Evolutionary conservation across 2,113 vertebrate genomes (phyloP).

Genomic region (Rhineura floridana): DNA sequence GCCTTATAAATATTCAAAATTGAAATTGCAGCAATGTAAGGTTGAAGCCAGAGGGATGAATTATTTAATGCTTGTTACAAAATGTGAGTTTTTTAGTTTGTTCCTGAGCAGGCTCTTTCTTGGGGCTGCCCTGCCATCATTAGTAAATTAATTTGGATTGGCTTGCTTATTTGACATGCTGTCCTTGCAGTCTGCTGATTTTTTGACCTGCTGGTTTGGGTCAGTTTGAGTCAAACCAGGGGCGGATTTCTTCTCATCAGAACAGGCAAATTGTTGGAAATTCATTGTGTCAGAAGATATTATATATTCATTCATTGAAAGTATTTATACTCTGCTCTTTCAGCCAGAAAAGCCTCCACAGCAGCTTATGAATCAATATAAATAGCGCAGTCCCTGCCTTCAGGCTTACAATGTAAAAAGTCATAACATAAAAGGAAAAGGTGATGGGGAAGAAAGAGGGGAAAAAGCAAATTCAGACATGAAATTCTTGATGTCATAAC

Average conservation of each 20-base stretch:
- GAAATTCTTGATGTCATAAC: too few species aligned
- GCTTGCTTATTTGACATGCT: slow-evolving; percentile 29
- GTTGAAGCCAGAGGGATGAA: slow-evolving; percentile 61
- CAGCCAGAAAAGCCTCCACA: too few species aligned
- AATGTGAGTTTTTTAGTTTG: slow-evolving; percentile 53
- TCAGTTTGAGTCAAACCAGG: not conserved
- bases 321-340: too few species aligned
- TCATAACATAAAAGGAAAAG: too few species aligned
- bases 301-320: not conserved
- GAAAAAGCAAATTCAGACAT: too few species aligned
- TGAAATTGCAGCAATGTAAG: slow-evolving; percentile 44
- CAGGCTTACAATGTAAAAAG: too few species aligned
- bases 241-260: slow-evolving; percentile 24
- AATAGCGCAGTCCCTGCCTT: too few species aligned
- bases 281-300: not conserved
- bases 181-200: not conserved
- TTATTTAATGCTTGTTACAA: slow-evolving; percentile 63
- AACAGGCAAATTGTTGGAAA: accelerated
- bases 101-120: slow-evolving; percentile 33
- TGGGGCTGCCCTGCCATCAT: slow-evolving; percentile 44
- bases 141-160: slow-evolving; percentile 64
- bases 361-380: too few species aligned
- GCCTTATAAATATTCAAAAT: slow-evolving; percentile 55
- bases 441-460: too few species aligned
- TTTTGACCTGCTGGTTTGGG: not conserved